Evolutionary conservation across 2,797 vertebrate genomes (phyloP), one percentile per base, ranked within the genome.

Genomic region (Gymnopithys bicolor): DNA sequence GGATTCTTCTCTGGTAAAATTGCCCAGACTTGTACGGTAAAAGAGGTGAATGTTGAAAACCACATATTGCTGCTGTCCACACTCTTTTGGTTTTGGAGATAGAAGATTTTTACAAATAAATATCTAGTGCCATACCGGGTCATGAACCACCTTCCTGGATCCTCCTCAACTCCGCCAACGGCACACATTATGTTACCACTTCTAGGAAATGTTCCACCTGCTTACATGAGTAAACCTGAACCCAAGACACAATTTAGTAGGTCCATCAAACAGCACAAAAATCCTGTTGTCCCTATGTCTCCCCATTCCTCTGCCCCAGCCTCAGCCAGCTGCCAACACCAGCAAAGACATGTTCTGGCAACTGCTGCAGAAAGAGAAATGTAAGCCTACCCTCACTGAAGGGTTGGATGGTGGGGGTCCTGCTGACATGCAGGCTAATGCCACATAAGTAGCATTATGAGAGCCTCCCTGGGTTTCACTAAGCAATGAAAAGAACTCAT

Each of bases 241-340:
- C 13, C 27, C 28, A 32, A 49, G 76, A 55, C 55, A 84, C n/a
- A 52, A 28, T 70, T 92, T 13, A 78, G 59, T 22, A 75, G 46
- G 51, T 46, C 73, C 4, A 0, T 66, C 82, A 94, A 89, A 94
- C 64, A 92, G 82, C 68, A 66, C 24, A 79, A 92, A 95, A 91
- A 94, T 91, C 56, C 53, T 55, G 27, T 39, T 89, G 78, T 41
- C 46, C 75, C 53, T 62, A 5, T 69, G 45, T 66, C 28, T 71
- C n/a, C 39, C 23, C 56, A 51, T 46, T 14, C 19, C 43, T 74
- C 60, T 91, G 91, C 51, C 73, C 51, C 23, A 75, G 79, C 28
- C 66, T 75, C 79, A 84, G 73, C 63, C 85, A 94, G 83, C 74
- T 93, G 73, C 95, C 89, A 95, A 66, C 48, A 93, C 39, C 68